Evolutionary conservation across 2,888 invertebrate genomes (phyloP).

Genomic region (Agriopis marginaria): DNA sequence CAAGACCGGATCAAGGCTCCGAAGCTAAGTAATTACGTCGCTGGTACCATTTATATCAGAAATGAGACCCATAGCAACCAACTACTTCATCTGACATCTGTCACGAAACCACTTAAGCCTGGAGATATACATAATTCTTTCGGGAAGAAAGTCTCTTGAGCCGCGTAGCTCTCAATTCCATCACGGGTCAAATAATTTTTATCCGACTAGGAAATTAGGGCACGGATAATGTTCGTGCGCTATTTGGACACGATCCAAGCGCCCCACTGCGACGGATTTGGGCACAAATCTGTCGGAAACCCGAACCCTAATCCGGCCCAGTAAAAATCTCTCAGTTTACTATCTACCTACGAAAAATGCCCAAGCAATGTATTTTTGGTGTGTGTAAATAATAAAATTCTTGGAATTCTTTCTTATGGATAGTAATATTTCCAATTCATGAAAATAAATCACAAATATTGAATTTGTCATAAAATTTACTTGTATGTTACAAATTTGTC

Average conservation of each 20-base stretch:
- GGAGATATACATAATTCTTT: slow-evolving; percentile 41
- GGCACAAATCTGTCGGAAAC: slow-evolving; percentile 71
- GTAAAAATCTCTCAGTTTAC: slow-evolving; percentile 46
- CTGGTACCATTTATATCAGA: not conserved
- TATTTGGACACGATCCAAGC: slow-evolving; percentile 75
- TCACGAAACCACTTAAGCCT: slow-evolving; percentile 35
- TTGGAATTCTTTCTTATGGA: not conserved
- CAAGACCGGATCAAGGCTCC: not conserved
- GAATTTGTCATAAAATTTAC: no score
- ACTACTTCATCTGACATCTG: slow-evolving; percentile 32
- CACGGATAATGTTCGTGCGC: slow-evolving; percentile 67
- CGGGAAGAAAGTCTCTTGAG: slow-evolving; percentile 41
- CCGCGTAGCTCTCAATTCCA: slow-evolving; percentile 53
- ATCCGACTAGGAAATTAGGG: slow-evolving; percentile 73
- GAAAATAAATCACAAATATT: no score
- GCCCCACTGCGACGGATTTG: slow-evolving; percentile 62
- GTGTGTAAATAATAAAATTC: not conserved
- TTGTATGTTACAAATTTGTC: no score
- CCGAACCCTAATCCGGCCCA: slow-evolving; percentile 56
- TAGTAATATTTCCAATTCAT: not conserved
- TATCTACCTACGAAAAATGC: slow-evolving; percentile 13
- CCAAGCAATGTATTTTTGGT: not conserved
- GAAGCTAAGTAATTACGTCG: slow-evolving; percentile 2
- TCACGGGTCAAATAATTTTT: slow-evolving; percentile 66
- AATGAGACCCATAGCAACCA: not conserved